Conservation (phyloP, 2,888 invertebrate species). For the Xanthorhoe designata region DNA sequence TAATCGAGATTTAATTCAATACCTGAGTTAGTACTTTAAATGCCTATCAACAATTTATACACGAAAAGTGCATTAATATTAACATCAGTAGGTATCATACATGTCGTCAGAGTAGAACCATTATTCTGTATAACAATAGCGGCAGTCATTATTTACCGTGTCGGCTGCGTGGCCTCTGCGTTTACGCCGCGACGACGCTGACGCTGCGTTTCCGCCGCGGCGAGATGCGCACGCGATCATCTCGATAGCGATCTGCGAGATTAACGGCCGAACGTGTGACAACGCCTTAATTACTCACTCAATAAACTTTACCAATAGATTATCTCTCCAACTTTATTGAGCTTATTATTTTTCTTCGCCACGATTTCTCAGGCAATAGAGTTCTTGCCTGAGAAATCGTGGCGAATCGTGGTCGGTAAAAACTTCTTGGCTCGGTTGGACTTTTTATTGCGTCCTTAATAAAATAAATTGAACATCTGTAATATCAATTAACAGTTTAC, state of each 20-base stretch:
- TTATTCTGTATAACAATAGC: conserved; percentile 58
- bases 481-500: conserved; percentile 69
- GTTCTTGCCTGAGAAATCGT: too few species aligned
- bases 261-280: conserved; percentile 75
- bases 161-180: conserved; percentile 40
- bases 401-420: too few species aligned
- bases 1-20: conserved; percentile 1
- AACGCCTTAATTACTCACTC: conserved; percentile 78
- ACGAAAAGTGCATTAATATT: conserved; percentile 75
- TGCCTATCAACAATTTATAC: conserved; percentile 48
- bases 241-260: conserved; percentile 78
- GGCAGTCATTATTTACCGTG: conserved; percentile 57
- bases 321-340: conserved; percentile 52
- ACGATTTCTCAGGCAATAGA: background rate
- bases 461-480: conserved; percentile 67
- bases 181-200: conserved; percentile 25
- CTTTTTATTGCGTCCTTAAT: conserved; percentile 52
- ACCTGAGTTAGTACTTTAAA: background rate
- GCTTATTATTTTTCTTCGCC: conserved; percentile 15
- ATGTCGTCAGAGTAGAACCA: conserved; percentile 41
- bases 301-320: conserved; percentile 71
- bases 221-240: conserved; percentile 71
- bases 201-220: conserved; percentile 37
- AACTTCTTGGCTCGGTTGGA: conserved; percentile 6
- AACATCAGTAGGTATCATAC: conserved; percentile 38